Evolutionary conservation across 2,113 vertebrate species (phyloP).

Genomic region (Calidris pugnax): DNA sequence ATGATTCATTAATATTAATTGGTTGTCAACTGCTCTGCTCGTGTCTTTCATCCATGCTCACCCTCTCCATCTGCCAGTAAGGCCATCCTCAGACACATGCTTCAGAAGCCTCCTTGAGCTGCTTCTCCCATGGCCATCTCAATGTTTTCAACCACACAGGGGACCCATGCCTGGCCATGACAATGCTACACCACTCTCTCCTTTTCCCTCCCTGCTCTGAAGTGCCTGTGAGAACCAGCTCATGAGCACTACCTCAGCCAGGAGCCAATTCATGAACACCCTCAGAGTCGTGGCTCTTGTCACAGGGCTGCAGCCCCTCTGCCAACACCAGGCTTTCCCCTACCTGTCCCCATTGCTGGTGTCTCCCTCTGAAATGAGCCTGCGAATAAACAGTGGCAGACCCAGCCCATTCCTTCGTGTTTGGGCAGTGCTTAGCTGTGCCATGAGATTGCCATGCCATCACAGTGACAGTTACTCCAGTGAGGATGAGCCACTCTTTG

Average conservation of each 20-base stretch:
- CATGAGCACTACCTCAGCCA: neutral
- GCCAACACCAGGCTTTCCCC: neutral
- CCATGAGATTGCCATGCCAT: neutral
- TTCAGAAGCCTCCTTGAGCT: neutral
- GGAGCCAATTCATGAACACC: neutral
- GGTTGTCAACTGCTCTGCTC: neutral
- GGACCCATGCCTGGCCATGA: neutral
- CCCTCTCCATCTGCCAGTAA: neutral
- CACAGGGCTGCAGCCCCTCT: neutral
- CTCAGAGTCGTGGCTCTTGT: neutral
- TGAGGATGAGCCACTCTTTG: neutral
- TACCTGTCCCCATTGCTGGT: neutral
- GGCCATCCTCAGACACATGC: neutral
- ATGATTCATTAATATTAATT: neutral
- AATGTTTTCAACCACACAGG: neutral
- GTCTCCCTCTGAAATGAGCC: neutral
- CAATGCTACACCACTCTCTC: neutral
- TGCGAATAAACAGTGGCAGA: neutral
- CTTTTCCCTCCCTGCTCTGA: too few species aligned
- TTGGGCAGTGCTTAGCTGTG: neutral
- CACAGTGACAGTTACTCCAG: neutral
- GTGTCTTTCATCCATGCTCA: neutral
- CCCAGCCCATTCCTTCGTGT: fast-evolving
- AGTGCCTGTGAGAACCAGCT: neutral
- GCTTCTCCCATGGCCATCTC: neutral